Base-by-base conservation (phyloP, 2,113 vertebrate genomes). In the Vanacampus margaritifer region DNA sequence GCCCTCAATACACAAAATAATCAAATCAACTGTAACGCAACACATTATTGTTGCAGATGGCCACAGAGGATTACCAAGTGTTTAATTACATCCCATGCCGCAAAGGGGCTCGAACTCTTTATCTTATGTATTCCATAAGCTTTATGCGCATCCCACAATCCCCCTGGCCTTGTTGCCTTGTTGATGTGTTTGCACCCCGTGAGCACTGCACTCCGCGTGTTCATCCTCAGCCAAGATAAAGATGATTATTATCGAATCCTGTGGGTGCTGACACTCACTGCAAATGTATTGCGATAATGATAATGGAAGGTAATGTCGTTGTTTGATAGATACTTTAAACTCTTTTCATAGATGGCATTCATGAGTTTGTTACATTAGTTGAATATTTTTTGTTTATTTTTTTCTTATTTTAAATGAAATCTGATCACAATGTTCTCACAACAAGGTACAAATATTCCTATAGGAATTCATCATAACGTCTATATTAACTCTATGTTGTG, bases 1-100 rank as follows among this genome's bases (percentile, higher is more conserved):
- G 21, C 21, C 58, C n/a, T 61, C 36, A 39, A 5, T 17, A 26
- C 13, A 28, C 58, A 68, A 26, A 7, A 58, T 32, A 17, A 23
- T 46, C 35, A n/a, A 43, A 37, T 17, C 45, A n/a, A 50, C 35
- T 35, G 3, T 62, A 53, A 54, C 67, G 24, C 64, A 37, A 58
- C 48, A 69, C 64, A 69, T 68, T 43, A 63, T 60, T 65, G 23
- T 59, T 43, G 46, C 79, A 83, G 76, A 81, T 75, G 72, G 73
- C 65, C 36, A 2, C 43, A 13, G 68, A 69, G 76, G 74, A 79
- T 81, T 78, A 79, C 41, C 17, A 50, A 37, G 56, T 68, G 54
- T 73, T 67, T 67, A 65, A 77, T 75, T 80, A 61, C 13, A 21
- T 62, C 23, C 53, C 59, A n/a, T 43, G 70, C 62, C 56, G 46